Evolutionary conservation across 2,797 vertebrate genomes (phyloP).

Genomic region (Darevskia mixta): DNA sequence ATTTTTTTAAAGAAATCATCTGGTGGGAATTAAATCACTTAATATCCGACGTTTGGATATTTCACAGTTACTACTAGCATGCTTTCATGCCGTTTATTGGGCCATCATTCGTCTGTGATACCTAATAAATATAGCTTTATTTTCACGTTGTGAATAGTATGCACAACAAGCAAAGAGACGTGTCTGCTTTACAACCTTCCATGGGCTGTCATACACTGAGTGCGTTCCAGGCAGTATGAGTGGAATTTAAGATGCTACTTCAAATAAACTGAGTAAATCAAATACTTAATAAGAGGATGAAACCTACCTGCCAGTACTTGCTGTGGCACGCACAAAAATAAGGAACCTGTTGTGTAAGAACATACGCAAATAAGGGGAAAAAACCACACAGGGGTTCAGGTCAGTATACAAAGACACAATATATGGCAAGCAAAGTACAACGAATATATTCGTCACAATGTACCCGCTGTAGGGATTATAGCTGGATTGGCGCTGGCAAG

Average conservation of each 20-base stretch:
- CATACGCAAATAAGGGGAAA: no score
- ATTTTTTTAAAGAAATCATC: conserved; percentile 58
- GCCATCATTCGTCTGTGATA: not conserved
- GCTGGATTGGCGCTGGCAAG: no score
- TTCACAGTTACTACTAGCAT: conserved; percentile 28
- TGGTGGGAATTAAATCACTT: conserved; percentile 53
- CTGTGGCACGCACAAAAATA: no score
- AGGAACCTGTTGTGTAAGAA: no score
- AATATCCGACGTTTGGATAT: conserved; percentile 16
- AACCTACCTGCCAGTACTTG: no score
- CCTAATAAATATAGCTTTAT: not conserved
- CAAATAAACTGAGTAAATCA: no score
- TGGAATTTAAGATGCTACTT: not conserved
- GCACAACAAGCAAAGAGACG: not conserved
- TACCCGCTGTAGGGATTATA: no score
- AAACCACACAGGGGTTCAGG: no score
- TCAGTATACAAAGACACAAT: no score
- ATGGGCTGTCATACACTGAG: not conserved
- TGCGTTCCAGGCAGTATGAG: not conserved
- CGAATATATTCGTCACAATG: no score
- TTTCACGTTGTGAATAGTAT: not conserved
- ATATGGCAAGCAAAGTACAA: no score
- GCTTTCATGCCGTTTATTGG: conserved; percentile 21
- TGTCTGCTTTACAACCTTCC: not conserved
- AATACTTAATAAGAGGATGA: no score